phyloP scores from a whole-genome alignment of 2,888 invertebrate species.

The Latrodectus hesperus region DNA sequence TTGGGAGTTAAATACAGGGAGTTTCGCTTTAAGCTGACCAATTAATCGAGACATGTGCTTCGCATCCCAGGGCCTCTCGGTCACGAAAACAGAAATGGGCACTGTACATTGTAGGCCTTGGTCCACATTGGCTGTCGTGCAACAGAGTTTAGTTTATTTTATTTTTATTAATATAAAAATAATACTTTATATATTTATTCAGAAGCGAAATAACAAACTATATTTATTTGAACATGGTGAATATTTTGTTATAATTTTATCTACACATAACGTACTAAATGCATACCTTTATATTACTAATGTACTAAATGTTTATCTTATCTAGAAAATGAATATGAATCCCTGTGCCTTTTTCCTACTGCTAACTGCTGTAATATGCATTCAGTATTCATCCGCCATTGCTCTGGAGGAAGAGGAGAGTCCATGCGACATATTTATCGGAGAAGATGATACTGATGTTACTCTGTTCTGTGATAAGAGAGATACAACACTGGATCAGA shows the following conservation, averaged over 20 bases:
- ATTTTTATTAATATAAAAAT: neutral
- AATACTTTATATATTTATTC: too few relatives aligned
- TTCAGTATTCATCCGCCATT: neutral
- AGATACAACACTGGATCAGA: neutral
- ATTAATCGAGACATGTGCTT: neutral
- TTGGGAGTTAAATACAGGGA: too few relatives aligned
- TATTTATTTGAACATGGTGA: too few relatives aligned
- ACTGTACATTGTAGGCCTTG: neutral
- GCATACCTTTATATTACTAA: neutral
- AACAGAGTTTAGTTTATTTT: neutral
- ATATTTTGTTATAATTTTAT: too few relatives aligned
- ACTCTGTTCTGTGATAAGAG: neutral
- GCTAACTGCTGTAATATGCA: neutral
- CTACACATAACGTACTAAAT: too few relatives aligned
- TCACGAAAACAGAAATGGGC: neutral
- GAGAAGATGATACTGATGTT: neutral
- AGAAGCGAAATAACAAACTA: too few relatives aligned
- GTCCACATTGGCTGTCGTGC: neutral
- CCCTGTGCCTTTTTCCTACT: neutral
- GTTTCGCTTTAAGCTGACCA: neutral
- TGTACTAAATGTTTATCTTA: neutral
- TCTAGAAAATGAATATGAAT: neutral
- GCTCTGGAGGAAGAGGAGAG: neutral
- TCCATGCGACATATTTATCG: neutral
- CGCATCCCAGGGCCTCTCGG: neutral